Evolutionary conservation across 1,140 invertebrate genomes (phyloP).

Genomic region (Nasonia longicornis): DNA sequence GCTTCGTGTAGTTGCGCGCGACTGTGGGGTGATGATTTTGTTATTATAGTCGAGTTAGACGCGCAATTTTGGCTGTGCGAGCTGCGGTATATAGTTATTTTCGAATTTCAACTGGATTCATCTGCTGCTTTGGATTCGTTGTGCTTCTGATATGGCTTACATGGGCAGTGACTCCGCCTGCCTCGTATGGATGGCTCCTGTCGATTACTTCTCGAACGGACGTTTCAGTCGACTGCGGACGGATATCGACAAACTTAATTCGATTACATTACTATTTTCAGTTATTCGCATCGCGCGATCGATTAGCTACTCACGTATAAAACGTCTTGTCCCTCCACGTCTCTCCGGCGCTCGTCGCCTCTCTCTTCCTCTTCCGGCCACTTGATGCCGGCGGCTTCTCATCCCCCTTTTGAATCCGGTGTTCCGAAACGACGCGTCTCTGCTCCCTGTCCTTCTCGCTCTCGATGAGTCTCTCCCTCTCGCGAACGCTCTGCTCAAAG

Average conservation of each 20-base stretch:
- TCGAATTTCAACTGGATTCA: background rate
- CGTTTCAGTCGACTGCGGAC: background rate
- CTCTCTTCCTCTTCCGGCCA: conserved; percentile 27
- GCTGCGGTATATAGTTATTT: background rate
- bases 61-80: background rate
- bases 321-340: conserved; percentile 25
- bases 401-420: conserved; percentile 24
- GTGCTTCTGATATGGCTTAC: background rate
- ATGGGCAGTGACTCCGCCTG: background rate
- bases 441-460: conserved; percentile 24
- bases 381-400: background rate
- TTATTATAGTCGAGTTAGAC: background rate
- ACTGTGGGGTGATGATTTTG: background rate
- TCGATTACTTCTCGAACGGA: background rate
- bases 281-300: too few species aligned
- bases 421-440: conserved; percentile 1
- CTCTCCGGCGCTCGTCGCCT: background rate
- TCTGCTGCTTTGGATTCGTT: background rate
- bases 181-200: too few species aligned
- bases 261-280: too few species aligned
- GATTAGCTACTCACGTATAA: background rate
- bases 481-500: conserved; percentile 46
- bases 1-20: background rate
- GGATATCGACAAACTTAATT: too few species aligned
- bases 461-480: conserved; percentile 45